Evolutionary conservation across 2,888 invertebrate genomes (phyloP).

Genomic region (Drosophila macrospina): DNA sequence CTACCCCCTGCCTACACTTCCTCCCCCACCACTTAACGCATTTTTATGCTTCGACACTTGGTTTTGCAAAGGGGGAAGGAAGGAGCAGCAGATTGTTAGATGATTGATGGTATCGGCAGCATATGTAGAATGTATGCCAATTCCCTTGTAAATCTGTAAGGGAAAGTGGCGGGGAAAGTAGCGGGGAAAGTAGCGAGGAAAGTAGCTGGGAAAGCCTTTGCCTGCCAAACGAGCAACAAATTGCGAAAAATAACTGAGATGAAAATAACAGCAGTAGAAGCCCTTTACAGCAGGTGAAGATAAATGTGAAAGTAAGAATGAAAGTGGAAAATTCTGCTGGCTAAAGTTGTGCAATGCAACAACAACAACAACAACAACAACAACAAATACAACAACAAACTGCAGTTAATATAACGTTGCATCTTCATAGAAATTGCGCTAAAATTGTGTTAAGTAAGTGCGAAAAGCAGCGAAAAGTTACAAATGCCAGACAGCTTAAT

Average conservation of each 20-base stretch:
- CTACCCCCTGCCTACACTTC: too few species aligned
- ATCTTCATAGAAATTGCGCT: constrained; percentile 4
- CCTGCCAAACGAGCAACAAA: background rate
- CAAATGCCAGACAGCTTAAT: constrained; percentile 1
- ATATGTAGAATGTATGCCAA: constrained; percentile 12
- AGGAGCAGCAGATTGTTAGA: constrained; percentile 35
- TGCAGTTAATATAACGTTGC: constrained; percentile 4
- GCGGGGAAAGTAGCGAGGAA: too few species aligned
- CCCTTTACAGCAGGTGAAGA: too few species aligned
- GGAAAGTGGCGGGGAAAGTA: too few species aligned
- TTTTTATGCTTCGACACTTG: constrained; percentile 54
- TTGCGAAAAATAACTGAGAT: background rate
- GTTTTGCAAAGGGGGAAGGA: constrained; percentile 34
- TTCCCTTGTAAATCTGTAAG: constrained; percentile 10
- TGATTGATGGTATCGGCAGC: constrained; percentile 55
- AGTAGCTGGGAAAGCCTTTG: too few species aligned
- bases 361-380: too few species aligned
- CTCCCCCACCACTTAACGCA: constrained; percentile 21
- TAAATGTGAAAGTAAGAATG: background rate
- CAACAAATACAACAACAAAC: constrained; percentile 4
- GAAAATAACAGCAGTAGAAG: background rate
- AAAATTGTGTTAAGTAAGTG: constrained; percentile 13
- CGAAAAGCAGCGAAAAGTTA: constrained; percentile 5
- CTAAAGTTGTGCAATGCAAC: background rate
- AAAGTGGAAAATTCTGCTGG: background rate